Conservation (phyloP, 2,888 invertebrate species). For the Maniola hyperantus region DNA sequence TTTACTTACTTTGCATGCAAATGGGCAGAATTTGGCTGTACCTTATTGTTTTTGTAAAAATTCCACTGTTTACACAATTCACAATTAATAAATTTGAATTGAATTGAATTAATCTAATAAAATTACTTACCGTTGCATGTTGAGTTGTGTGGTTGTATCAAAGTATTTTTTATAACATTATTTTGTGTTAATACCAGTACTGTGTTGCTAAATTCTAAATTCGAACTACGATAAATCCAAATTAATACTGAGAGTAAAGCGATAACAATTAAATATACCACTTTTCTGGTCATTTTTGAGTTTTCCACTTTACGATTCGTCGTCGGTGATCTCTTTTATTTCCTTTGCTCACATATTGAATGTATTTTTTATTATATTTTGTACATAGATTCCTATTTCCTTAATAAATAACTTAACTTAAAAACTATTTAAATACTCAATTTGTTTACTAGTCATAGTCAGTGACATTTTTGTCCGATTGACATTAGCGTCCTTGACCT, state of each 20-base stretch:
- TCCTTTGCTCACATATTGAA: background rate
- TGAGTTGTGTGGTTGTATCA: slow-evolving; percentile 49
- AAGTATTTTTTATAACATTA: slow-evolving; percentile 46
- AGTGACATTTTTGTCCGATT: background rate
- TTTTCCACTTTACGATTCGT: background rate
- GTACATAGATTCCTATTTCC: too few species aligned
- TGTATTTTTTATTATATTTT: background rate
- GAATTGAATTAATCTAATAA: too few species aligned
- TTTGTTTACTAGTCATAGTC: background rate
- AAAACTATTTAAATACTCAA: too few species aligned
- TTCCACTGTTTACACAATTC: too few species aligned
- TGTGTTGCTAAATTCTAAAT: slow-evolving; percentile 50
- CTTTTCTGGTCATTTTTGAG: slow-evolving; percentile 40
- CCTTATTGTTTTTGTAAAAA: too few species aligned
- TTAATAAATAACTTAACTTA: too few species aligned
- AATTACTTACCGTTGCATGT: slow-evolving; percentile 54
- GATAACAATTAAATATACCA: slow-evolving; percentile 43
- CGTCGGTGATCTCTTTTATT: background rate
- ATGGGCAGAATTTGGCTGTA: too few species aligned
- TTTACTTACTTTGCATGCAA: too few species aligned
- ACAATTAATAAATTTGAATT: too few species aligned
- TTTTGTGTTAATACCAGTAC: slow-evolving; percentile 48
- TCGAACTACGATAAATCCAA: slow-evolving; percentile 64
- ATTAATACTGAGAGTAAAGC: slow-evolving; percentile 49
- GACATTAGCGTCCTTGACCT: slow-evolving; percentile 11